phyloP scores from a whole-genome alignment of 1,140 invertebrate genomes.

The Asobara japonica region DNA sequence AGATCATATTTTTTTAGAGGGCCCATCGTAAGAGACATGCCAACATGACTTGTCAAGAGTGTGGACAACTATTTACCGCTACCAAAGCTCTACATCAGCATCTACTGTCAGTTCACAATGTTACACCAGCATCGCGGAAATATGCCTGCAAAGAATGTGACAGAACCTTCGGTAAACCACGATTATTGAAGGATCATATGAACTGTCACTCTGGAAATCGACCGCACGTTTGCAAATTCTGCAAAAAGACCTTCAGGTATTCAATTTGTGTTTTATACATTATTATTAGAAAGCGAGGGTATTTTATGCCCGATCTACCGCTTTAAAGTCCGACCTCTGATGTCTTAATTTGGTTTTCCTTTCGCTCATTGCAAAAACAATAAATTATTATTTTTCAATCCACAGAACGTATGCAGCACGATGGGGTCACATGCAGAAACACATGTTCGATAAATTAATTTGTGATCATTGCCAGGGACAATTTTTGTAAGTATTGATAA shows the following conservation, averaged over 20 bases:
- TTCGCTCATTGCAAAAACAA: too few species aligned
- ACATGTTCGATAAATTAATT: not conserved
- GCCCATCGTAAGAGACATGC: slow-evolving; percentile 12
- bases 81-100: not conserved
- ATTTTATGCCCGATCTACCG: too few species aligned
- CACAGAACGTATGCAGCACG: slow-evolving; percentile 1
- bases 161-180: slow-evolving; percentile 20
- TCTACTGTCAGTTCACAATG: slow-evolving; percentile 6
- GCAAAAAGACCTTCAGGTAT: slow-evolving; percentile 66
- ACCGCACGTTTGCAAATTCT: slow-evolving; percentile 66
- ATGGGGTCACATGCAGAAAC: slow-evolving; percentile 10
- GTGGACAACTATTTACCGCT: slow-evolving; percentile 13
- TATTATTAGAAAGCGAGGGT: not conserved
- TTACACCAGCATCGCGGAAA: not conserved
- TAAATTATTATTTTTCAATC: too few species aligned
- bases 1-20: not conserved
- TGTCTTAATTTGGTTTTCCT: too few species aligned
- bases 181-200: slow-evolving; percentile 41
- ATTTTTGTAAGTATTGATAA: slow-evolving; percentile 1
- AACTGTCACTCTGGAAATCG: slow-evolving; percentile 67
- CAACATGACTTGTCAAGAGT: slow-evolving; percentile 14
- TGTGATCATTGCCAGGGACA: slow-evolving; percentile 2
- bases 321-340: too few species aligned
- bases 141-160: slow-evolving; percentile 15
- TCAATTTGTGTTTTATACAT: not conserved